Percentiles rank a stretch among this genome's conserved stretches.
Evolutionary conservation across 2,113 vertebrate species (phyloP).

Genomic region (Psilopogon haemacephalus): DNA sequence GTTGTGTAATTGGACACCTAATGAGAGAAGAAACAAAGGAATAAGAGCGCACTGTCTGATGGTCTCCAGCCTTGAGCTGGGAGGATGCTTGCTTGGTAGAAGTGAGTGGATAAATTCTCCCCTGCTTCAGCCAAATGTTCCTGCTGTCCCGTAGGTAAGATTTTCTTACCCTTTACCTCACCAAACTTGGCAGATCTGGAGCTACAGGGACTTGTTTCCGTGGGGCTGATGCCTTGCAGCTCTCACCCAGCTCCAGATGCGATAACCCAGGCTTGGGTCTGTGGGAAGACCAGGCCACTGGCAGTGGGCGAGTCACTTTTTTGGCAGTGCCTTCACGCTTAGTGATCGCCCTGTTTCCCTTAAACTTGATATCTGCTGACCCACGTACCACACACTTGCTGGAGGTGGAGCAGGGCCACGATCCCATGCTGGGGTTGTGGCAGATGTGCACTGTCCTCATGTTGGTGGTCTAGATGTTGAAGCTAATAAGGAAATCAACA

Average conservation of each 20-base stretch:
- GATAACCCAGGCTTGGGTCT: neutral
- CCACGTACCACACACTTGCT: accelerated
- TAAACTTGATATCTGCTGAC: neutral
- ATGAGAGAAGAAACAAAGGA: neutral
- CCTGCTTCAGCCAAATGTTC: neutral
- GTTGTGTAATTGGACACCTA: slow-evolving; percentile 14
- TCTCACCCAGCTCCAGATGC: neutral
- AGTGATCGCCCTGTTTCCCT: accelerated
- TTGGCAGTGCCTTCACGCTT: neutral
- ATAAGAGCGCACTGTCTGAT: neutral
- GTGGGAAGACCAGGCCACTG: accelerated
- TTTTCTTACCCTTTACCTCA: neutral
- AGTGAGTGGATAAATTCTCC: neutral
- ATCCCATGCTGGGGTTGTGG: neutral
- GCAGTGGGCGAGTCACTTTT: neutral
- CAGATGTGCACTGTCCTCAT: neutral
- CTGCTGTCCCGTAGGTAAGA: neutral
- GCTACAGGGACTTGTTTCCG: neutral
- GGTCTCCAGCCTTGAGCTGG: neutral
- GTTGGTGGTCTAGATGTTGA: neutral
- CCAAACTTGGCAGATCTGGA: neutral
- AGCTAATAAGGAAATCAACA: neutral
- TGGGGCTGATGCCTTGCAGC: neutral
- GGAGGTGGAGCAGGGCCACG: accelerated
- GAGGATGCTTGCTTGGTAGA: neutral